Conservation (phyloP, 2,113 vertebrate genomes). For the Grammomys surdaster region DNA sequence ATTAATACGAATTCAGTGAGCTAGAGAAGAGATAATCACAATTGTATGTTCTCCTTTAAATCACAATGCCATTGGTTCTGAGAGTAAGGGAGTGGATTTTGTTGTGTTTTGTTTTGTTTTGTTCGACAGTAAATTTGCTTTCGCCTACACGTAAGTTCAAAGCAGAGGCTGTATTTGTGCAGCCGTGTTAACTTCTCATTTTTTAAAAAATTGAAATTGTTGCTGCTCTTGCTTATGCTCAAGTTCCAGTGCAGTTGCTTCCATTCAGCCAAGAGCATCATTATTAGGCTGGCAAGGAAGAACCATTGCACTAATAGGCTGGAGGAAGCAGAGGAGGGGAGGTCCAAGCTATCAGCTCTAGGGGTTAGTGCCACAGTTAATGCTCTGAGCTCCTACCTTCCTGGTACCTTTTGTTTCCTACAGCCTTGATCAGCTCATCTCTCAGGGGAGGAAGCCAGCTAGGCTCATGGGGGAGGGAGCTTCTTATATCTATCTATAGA, state of each 20-base stretch:
- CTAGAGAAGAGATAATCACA: neutral
- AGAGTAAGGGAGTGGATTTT: neutral
- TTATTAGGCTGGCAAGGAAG: fast-evolving
- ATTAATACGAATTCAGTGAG: neutral
- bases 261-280: fast-evolving
- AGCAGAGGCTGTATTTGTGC: neutral
- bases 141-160: neutral
- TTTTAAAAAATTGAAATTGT: neutral
- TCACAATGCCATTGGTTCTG: neutral
- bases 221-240: neutral
- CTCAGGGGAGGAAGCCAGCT: too few relatives aligned
- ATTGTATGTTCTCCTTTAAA: neutral
- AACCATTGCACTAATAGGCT: neutral
- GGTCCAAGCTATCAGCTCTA: fast-evolving
- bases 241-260: fast-evolving
- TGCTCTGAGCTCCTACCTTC: fast-evolving
- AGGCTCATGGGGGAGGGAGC: neutral
- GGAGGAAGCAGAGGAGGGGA: fast-evolving
- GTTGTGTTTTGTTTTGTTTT: neutral
- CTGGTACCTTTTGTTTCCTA: neutral
- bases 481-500: too few relatives aligned
- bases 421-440: too few relatives aligned
- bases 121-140: neutral
- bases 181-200: neutral
- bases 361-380: neutral